These are phyloP conservation scores for Prionailurus viverrinus DNA, from an alignment of 2,113 vertebrate species.

Conservation along the genomic window DNA sequence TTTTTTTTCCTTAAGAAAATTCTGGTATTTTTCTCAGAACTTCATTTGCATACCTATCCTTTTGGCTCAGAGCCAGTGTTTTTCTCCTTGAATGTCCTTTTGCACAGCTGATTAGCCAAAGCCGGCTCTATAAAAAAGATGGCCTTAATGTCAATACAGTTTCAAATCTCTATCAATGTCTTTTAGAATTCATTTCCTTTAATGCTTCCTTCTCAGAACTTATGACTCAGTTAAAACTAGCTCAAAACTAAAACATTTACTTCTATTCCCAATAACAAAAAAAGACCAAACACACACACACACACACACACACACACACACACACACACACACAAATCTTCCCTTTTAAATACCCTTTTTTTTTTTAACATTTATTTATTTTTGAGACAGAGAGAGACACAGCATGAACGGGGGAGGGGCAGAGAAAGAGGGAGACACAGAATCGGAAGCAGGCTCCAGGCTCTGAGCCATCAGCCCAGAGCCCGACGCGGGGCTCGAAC, in stretches of 20 bases:
- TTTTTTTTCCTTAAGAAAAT: background rate
- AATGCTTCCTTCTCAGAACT: background rate
- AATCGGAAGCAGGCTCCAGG: too few relatives aligned
- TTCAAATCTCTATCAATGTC: background rate
- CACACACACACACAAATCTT: accelerated
- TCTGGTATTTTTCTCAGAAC: background rate
- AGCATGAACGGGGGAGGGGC: too few relatives aligned
- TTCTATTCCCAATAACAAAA: background rate
- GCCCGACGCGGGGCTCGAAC: too few relatives aligned
- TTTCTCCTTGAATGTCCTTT: conserved; percentile 38
- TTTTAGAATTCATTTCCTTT: background rate
- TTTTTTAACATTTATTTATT: too few relatives aligned
- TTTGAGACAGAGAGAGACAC: too few relatives aligned
- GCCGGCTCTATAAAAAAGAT: background rate
- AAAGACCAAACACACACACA: background rate
- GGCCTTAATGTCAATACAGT: background rate
- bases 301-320: background rate
- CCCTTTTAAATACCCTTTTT: background rate
- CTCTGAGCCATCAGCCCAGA: too few relatives aligned
- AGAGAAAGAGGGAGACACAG: too few relatives aligned
- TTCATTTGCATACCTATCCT: background rate
- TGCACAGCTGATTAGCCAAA: background rate
- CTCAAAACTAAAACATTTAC: conserved; percentile 22
- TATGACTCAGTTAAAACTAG: background rate
- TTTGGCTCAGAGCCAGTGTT: background rate